Conservation (phyloP, 2,888 invertebrate genomes). For the Erpobdella octoculata region DNA sequence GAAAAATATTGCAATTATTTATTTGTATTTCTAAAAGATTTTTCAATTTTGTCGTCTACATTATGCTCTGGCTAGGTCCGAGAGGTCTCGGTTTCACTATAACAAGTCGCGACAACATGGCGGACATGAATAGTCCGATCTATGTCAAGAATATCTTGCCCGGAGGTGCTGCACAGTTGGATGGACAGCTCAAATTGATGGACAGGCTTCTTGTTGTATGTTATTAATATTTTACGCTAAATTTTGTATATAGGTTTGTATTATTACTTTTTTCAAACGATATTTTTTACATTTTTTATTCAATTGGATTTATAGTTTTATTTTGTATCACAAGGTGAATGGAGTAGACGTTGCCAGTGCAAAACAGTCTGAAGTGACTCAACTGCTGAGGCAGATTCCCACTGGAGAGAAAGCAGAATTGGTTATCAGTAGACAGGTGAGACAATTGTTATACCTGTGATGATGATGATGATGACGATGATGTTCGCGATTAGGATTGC, state of each 20-base stretch:
- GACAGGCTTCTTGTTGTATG: slow-evolving; percentile 67
- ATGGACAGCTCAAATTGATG: slow-evolving; percentile 83
- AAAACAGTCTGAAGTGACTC: slow-evolving; percentile 14
- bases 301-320: slow-evolving; percentile 8
- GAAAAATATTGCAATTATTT: background rate
- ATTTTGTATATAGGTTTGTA: background rate
- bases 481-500: background rate
- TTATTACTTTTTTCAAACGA: background rate
- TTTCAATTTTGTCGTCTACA: background rate
- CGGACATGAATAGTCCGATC: slow-evolving; percentile 74
- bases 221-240: too few relatives aligned
- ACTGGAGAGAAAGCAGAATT: background rate
- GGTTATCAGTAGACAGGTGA: slow-evolving; percentile 18
- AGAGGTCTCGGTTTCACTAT: slow-evolving; percentile 95
- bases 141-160: slow-evolving; percentile 90
- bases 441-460: too few relatives aligned
- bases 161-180: slow-evolving; percentile 86
- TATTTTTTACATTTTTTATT: background rate
- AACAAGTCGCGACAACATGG: slow-evolving; percentile 91
- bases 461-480: slow-evolving; percentile 10
- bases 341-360: slow-evolving; percentile 20
- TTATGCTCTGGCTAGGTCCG: slow-evolving; percentile 60
- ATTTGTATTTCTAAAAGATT: background rate
- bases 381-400: slow-evolving; percentile 15
- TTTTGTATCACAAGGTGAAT: background rate